Evolutionary conservation across 1,140 invertebrate genomes (phyloP).

Genomic region (Pygmarrhopalites habei): DNA sequence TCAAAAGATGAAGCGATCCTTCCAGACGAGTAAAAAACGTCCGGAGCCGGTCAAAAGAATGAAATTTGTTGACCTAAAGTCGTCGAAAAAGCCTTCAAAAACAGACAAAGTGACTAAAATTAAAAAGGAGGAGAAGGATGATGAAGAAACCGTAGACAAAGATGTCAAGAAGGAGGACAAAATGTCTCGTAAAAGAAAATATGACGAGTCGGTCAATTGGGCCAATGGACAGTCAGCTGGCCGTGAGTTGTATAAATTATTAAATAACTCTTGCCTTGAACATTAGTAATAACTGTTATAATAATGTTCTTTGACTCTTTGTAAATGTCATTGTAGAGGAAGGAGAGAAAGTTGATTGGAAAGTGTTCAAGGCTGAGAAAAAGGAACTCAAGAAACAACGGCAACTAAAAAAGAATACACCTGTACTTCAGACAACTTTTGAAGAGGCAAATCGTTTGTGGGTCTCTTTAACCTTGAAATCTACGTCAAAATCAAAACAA

Average conservation of each 20-base stretch:
- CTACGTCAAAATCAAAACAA: not conserved
- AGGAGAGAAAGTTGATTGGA: constrained; percentile 20
- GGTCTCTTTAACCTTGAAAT: constrained; percentile 6
- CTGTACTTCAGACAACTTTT: not conserved
- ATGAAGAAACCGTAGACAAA: not conserved
- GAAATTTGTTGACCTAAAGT: not conserved
- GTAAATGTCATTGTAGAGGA: not conserved
- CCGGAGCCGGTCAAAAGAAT: not conserved
- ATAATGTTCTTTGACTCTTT: no score
- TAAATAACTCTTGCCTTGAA: no score
- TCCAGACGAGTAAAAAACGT: not conserved
- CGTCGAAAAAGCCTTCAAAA: no score
- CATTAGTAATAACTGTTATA: no score
- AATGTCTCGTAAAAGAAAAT: not conserved
- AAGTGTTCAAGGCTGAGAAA: constrained; percentile 8
- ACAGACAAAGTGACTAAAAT: no score
- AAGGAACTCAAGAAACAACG: constrained; percentile 8
- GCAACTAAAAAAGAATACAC: not conserved
- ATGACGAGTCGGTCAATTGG: not conserved
- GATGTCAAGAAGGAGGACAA: not conserved
- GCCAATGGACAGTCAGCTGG: no score
- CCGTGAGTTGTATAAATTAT: no score
- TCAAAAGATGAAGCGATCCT: not conserved
- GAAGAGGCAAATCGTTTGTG: constrained; percentile 12
- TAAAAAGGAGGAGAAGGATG: no score